These are phyloP conservation scores for Camelus bactrianus DNA, from an alignment of 2,113 vertebrate genomes.

Conservation along the genomic window DNA sequence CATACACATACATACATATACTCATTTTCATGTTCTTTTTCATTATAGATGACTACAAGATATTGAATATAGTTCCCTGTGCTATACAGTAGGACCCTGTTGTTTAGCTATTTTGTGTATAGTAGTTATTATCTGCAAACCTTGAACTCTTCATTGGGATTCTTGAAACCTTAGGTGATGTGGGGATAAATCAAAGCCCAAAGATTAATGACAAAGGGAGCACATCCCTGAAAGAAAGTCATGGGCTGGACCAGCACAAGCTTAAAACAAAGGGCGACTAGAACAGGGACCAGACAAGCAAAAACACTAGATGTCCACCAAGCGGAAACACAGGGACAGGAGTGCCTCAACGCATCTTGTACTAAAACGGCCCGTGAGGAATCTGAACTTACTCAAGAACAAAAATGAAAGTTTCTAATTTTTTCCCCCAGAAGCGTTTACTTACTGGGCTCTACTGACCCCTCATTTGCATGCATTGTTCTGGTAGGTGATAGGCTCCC, in stretches of 20 bases:
- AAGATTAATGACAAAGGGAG: not conserved
- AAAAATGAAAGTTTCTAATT: not conserved
- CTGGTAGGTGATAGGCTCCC: not conserved
- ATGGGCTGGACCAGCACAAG: not conserved
- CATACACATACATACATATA: no score
- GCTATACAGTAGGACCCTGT: no score
- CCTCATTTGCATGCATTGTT: not conserved
- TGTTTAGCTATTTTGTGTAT: no score
- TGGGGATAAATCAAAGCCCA: not conserved
- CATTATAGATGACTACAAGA: no score
- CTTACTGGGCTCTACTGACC: not conserved
- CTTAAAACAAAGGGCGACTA: not conserved
- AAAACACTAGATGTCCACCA: not conserved
- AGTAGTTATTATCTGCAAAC: no score
- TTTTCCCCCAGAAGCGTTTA: not conserved
- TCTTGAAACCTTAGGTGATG: not conserved
- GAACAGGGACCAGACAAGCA: not conserved
- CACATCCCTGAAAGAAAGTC: slow-evolving; percentile 6
- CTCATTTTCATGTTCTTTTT: no score
- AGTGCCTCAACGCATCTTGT: not conserved
- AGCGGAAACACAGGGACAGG: not conserved
- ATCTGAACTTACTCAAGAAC: not conserved
- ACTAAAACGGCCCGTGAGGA: not conserved
- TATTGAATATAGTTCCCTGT: no score
- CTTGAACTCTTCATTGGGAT: not conserved